A percentile compares a stretch with the other conserved stretches of the same genome.
phyloP scores from a whole-genome alignment of 2,888 invertebrate genomes.

The Pedicia rivosa region DNA sequence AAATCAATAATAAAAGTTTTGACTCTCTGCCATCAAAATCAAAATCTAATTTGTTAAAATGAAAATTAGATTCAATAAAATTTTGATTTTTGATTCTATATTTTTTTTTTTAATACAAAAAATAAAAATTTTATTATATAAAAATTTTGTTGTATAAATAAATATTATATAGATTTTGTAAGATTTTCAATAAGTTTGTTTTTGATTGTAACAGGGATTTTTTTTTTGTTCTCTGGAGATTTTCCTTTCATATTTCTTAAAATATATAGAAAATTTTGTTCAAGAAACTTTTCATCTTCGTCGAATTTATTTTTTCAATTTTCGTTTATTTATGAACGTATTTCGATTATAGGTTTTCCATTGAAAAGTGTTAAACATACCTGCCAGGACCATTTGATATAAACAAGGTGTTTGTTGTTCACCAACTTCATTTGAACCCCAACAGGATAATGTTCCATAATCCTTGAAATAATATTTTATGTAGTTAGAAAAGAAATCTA shows the following conservation, averaged over 20 bases:
- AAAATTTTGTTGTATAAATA: too few species aligned
- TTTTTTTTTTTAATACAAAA: too few species aligned
- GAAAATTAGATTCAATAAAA: not conserved
- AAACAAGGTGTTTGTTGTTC: slow-evolving; percentile 58
- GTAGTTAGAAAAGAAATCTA: slow-evolving; percentile 6
- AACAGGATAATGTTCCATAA: slow-evolving; percentile 67
- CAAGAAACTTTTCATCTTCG: too few species aligned
- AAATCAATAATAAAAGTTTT: not conserved
- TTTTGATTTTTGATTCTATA: not conserved
- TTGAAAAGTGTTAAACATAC: slow-evolving; percentile 28
- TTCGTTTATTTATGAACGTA: too few species aligned
- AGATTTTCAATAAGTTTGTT: too few species aligned
- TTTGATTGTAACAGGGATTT: too few species aligned
- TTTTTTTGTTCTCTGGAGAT: not conserved
- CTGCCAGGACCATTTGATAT: slow-evolving; percentile 69
- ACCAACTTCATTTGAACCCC: slow-evolving; percentile 62
- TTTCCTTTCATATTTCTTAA: too few species aligned
- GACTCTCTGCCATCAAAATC: slow-evolving; percentile 1
- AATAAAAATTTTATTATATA: too few species aligned
- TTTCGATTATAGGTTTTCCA: too few species aligned
- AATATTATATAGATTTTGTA: too few species aligned
- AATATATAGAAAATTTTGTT: too few species aligned
- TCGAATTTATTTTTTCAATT: too few species aligned
- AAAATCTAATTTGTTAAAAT: not conserved
- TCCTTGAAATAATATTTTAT: slow-evolving; percentile 31